phyloP scores from a whole-genome alignment of 2,113 vertebrate species.

The Hiodon alosoides region DNA sequence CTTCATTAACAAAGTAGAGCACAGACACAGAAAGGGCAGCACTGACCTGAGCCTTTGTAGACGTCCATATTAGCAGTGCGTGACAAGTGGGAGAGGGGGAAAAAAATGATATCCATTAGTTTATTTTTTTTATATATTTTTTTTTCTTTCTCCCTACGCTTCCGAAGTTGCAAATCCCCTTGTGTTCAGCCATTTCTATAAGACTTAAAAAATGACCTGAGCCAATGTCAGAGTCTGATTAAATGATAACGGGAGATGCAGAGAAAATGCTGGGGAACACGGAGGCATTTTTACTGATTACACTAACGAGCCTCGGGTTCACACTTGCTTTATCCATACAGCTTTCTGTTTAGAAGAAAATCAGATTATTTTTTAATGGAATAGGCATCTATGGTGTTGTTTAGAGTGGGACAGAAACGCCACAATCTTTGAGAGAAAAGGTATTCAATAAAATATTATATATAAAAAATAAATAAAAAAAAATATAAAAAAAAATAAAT shows the following conservation, averaged over 20 bases:
- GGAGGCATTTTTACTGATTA: slow-evolving; percentile 42
- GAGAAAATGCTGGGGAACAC: slow-evolving; percentile 39
- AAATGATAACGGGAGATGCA: slow-evolving; percentile 40
- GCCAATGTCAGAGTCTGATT: slow-evolving; percentile 42
- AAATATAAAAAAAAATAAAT: too few relatives aligned
- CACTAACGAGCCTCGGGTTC: too few relatives aligned
- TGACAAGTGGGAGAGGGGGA: slow-evolving; percentile 79
- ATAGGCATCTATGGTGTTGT: too few relatives aligned
- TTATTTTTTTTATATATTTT: slow-evolving; percentile 76
- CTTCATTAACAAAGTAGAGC: slow-evolving; percentile 54
- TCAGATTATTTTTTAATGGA: too few relatives aligned
- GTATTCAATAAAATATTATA: too few relatives aligned
- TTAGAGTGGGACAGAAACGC: too few relatives aligned
- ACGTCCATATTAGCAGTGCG: slow-evolving; percentile 92
- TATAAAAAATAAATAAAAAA: too few relatives aligned
- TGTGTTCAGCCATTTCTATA: slow-evolving; percentile 25
- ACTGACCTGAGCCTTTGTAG: slow-evolving; percentile 98
- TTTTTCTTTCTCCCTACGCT: slow-evolving; percentile 36
- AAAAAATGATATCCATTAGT: slow-evolving; percentile 94
- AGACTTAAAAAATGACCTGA: slow-evolving; percentile 42
- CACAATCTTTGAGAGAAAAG: too few relatives aligned
- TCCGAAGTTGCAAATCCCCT: slow-evolving; percentile 28
- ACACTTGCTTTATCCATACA: too few relatives aligned
- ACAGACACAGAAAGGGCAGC: slow-evolving; percentile 69
- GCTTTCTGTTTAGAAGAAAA: too few relatives aligned